Conservation (phyloP, 2,888 invertebrate genomes). For the Ectemnius cavifrons region DNA sequence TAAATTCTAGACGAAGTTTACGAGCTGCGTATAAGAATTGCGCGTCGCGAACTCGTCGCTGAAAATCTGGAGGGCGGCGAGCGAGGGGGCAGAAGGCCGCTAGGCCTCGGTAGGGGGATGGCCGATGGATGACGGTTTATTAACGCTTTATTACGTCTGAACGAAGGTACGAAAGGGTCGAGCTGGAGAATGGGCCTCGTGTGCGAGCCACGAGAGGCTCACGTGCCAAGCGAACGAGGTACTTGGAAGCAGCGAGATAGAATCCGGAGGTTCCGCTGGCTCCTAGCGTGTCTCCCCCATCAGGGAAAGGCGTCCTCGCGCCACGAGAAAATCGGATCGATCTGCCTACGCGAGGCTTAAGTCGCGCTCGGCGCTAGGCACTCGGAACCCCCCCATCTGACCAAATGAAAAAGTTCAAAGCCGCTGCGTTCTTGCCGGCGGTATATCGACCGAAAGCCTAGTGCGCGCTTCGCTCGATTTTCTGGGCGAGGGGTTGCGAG, state of each 20-base stretch:
- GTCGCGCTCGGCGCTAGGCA: background rate
- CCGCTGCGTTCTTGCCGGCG: background rate
- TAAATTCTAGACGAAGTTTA: too few species aligned
- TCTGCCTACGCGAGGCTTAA: background rate
- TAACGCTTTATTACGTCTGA: constrained; percentile 3
- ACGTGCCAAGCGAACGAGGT: constrained; percentile 6
- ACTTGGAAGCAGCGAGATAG: background rate
- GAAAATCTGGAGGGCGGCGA: background rate
- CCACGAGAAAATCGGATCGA: constrained; percentile 10
- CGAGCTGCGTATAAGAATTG: too few species aligned
- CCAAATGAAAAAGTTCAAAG: constrained; percentile 5
- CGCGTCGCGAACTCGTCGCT: too few species aligned
- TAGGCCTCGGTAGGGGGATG: background rate
- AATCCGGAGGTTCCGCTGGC: background rate
- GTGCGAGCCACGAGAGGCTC: constrained; percentile 2
- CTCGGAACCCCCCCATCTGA: background rate
- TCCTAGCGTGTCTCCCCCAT: background rate
- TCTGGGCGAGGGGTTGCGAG: constrained; percentile 10
- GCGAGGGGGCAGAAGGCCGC: background rate
- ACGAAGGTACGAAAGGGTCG: constrained; percentile 10
- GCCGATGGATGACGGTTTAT: background rate
- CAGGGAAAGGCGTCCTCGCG: background rate
- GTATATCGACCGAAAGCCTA: background rate
- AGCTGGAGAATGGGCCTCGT: background rate
- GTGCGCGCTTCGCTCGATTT: background rate